phyloP scores from a whole-genome alignment of 2,113 vertebrate species.

The Pseudorhombus dupliciocellatus region DNA sequence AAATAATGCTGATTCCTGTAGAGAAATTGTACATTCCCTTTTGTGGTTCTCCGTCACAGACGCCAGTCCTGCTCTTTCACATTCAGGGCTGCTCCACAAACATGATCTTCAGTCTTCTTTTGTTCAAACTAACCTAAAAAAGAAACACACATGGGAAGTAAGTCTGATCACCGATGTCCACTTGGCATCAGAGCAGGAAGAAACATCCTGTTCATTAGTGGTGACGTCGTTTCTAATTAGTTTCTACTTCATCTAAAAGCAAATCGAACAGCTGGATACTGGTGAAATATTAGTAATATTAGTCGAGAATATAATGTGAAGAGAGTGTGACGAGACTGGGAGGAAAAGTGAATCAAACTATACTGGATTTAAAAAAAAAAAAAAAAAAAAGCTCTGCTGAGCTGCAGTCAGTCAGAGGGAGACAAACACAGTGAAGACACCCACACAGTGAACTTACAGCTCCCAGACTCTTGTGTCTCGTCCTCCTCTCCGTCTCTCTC shows the following conservation, averaged over 20 bases:
- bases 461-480: slow-evolving; percentile 52
- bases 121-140: slow-evolving; percentile 54
- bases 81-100: slow-evolving; percentile 37
- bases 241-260: neutral
- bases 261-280: neutral
- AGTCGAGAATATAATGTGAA: neutral
- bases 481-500: slow-evolving; percentile 62
- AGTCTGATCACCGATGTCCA: neutral
- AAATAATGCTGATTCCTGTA: slow-evolving; percentile 65
- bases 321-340: no score
- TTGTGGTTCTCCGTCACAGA: slow-evolving; percentile 52
- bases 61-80: slow-evolving; percentile 43
- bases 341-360: no score
- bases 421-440: neutral
- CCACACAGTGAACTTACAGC: slow-evolving; percentile 62
- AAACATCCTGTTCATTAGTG: no score
- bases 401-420: no score
- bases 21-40: slow-evolving; percentile 78
- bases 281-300: neutral
- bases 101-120: slow-evolving; percentile 26
- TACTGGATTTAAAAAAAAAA: no score
- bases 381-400: no score
- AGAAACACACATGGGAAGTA: neutral
- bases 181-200: neutral
- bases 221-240: no score